phyloP scores from a whole-genome alignment of 2,888 invertebrate species.

The Rhagonycha lutea region DNA sequence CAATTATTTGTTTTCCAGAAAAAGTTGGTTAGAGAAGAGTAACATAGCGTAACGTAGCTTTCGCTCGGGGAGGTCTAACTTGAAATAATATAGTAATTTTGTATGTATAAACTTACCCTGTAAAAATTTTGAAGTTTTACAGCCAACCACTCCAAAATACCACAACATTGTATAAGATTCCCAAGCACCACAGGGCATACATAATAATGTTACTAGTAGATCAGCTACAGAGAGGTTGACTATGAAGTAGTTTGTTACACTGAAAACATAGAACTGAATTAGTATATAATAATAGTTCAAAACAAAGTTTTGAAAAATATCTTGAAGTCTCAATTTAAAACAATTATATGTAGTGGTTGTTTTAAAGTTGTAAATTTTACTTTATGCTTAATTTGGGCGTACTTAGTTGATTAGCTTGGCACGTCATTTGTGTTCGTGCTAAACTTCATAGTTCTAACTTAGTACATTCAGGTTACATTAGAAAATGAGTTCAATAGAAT shows the following conservation, averaged over 20 bases:
- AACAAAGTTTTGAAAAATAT: not conserved
- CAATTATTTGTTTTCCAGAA: too few relatives aligned
- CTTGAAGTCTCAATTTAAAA: not conserved
- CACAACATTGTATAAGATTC: slow-evolving; percentile 71
- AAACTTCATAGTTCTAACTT: not conserved
- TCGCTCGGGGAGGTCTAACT: not conserved
- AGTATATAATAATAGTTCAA: not conserved
- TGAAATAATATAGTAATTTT: too few relatives aligned
- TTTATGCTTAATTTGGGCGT: not conserved
- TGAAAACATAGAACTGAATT: slow-evolving; percentile 52
- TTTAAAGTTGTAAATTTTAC: not conserved
- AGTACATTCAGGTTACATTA: not conserved
- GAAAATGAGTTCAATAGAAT: not conserved
- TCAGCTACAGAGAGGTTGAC: slow-evolving; percentile 77
- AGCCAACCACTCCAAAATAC: slow-evolving; percentile 74
- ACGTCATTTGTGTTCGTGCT: not conserved
- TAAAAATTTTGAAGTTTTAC: slow-evolving; percentile 72
- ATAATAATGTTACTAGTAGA: slow-evolving; percentile 71
- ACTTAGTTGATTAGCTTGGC: not conserved
- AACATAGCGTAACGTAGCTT: not conserved
- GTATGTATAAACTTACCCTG: slow-evolving; percentile 63
- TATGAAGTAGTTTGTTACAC: slow-evolving; percentile 77
- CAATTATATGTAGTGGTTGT: not conserved
- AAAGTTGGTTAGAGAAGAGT: not conserved
- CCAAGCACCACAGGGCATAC: slow-evolving; percentile 76